phyloP scores from a whole-genome alignment of 1,140 invertebrate species.

The Palaemon carinicauda region DNA sequence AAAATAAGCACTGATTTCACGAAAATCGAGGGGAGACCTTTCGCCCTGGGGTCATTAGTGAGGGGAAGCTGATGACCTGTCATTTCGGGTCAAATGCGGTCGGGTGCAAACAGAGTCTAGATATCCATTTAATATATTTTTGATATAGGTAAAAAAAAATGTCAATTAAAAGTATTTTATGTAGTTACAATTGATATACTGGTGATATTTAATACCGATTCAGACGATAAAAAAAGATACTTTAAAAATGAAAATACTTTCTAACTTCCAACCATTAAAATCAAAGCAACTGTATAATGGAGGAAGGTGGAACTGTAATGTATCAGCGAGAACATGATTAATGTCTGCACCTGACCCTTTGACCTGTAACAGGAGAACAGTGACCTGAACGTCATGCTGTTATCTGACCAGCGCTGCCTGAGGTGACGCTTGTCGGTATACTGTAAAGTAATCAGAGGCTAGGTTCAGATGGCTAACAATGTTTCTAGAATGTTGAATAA shows the following conservation, averaged over 20 bases:
- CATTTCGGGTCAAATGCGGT: conserved; percentile 39
- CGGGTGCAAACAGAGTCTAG: conserved; percentile 33
- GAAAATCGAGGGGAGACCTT: conserved; percentile 37
- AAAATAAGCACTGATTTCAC: conserved; percentile 13
- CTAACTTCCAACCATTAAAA: no score
- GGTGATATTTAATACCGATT: no score
- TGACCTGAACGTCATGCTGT: conserved; percentile 52
- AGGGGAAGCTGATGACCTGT: conserved; percentile 55
- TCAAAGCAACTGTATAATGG: background rate
- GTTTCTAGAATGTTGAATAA: no score
- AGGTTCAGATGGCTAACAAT: no score
- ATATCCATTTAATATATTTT: background rate
- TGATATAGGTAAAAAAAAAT: background rate
- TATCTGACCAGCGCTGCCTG: conserved; percentile 34
- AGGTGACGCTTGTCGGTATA: conserved; percentile 31
- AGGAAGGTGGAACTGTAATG: no score
- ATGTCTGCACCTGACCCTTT: conserved; percentile 25
- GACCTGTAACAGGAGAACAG: conserved; percentile 49
- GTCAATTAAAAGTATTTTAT: background rate
- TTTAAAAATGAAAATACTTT: no score
- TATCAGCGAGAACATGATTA: background rate
- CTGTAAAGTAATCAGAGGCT: background rate
- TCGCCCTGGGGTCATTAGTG: conserved; percentile 55
- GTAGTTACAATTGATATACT: no score
- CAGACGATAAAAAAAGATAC: no score